Evolutionary conservation across 2,888 invertebrate species (phyloP).

Genomic region (Alitta virens): DNA sequence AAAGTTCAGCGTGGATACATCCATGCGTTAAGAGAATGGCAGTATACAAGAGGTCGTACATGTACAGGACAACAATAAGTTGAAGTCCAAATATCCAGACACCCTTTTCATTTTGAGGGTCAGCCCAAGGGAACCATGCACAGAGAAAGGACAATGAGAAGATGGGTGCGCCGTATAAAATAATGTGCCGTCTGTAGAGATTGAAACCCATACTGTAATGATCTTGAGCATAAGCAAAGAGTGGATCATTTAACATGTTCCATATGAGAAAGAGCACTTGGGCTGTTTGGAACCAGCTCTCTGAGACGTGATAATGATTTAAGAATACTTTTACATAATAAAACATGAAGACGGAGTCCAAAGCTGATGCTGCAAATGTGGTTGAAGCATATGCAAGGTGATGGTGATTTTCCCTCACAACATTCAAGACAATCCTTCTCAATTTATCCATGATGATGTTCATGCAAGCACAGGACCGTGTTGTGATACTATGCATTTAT

Average conservation of each 20-base stretch:
- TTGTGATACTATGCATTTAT: too few relatives aligned
- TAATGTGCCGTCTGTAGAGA: constrained; percentile 51
- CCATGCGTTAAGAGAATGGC: constrained; percentile 54
- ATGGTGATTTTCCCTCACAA: background rate
- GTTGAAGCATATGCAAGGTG: constrained; percentile 40
- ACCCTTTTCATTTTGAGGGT: constrained; percentile 26
- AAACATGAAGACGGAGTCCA: constrained; percentile 55
- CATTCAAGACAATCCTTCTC: too few relatives aligned
- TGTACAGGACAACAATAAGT: constrained; percentile 53
- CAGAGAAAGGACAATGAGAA: constrained; percentile 54
- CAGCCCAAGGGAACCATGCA: constrained; percentile 56
- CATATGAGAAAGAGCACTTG: constrained; percentile 57
- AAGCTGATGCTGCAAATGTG: constrained; percentile 36
- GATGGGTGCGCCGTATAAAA: constrained; percentile 55
- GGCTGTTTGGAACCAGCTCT: constrained; percentile 56
- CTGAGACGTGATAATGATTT: constrained; percentile 55
- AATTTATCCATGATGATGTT: too few relatives aligned
- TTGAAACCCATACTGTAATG: constrained; percentile 43
- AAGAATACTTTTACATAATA: constrained; percentile 59
- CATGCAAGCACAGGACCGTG: too few relatives aligned
- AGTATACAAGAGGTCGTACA: constrained; percentile 58
- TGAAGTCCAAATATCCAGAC: constrained; percentile 55
- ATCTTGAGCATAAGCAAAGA: constrained; percentile 57
- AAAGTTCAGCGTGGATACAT: constrained; percentile 54
- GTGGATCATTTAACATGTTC: constrained; percentile 60